Conservation (phyloP, 2,888 invertebrate species). For the Catocala sponsa region DNA sequence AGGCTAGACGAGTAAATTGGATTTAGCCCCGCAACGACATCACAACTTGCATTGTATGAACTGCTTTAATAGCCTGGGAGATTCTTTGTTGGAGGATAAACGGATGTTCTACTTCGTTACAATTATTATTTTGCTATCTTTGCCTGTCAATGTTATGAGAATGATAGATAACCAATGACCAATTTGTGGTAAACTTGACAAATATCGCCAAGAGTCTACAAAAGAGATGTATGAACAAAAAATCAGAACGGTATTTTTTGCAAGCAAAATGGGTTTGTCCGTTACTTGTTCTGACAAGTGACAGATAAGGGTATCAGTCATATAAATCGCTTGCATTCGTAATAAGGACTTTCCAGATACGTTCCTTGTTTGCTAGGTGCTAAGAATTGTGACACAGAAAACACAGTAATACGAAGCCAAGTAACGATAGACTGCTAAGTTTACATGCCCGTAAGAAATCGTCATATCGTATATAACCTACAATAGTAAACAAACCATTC, state of each 20-base stretch:
- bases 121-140: conserved; percentile 5
- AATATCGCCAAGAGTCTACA: conserved; percentile 1
- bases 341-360: conserved; percentile 61
- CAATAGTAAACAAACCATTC: conserved; percentile 24
- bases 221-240: conserved; percentile 59
- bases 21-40: conserved; percentile 47
- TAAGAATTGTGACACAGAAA: conserved; percentile 41
- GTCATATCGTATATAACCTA: background rate
- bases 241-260: conserved; percentile 80
- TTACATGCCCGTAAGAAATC: conserved; percentile 24
- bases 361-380: conserved; percentile 28
- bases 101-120: conserved; percentile 19
- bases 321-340: conserved; percentile 71
- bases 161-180: background rate
- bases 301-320: conserved; percentile 80
- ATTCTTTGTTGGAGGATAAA: conserved; percentile 27
- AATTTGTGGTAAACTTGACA: conserved; percentile 12
- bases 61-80: conserved; percentile 56
- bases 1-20: conserved; percentile 53
- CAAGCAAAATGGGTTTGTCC: conserved; percentile 72
- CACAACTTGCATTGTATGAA: conserved; percentile 51
- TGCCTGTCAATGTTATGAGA: no score
- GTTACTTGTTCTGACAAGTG: conserved; percentile 75
- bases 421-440: conserved; percentile 21
- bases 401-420: conserved; percentile 17